Evolutionary conservation across 2,797 vertebrate species (phyloP), one percentile per base, ranked within the genome.

Genomic region (Acipenser transmontanus): DNA sequence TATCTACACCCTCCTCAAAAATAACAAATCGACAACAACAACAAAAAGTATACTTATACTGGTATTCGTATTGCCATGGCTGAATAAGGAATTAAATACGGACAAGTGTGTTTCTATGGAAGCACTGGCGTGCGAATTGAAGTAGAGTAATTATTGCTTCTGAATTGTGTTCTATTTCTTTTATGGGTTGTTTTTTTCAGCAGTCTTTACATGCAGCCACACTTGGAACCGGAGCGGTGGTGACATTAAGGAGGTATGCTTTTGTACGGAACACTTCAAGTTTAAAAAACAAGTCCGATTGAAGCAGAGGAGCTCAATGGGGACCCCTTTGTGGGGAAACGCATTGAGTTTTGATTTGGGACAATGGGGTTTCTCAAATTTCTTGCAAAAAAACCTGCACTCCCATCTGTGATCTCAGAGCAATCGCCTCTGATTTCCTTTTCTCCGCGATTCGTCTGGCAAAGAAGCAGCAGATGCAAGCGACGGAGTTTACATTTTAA

Each of bases 311-410:
- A 81, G 92, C 93, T 94, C 93, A 95, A 93, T 95, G 93, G 86
- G 82, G 82, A 81, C 81, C 74, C 91, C 87, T 92, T 95, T 95
- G 93, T 94, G 80, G 82, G 83, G 80, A 79, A 91, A 92, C 92
- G 92, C 93, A 92, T 91, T 92, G 94, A 95, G 94, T 95, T 96
- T 95, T 94, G 92, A 93, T 95, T 94, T 89, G 82, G 92, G 89
- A 96, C 93, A 95, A 96, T 94, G 84, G 93, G 94, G 94, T 95
- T 96, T 94, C 94, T 95, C 94, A 95, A 93, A 95, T 95, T 94
- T 95, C 94, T 86, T 80, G 89, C 92, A 91, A 93, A 94, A 17
- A 54, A 92, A 94, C 88, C 91, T 92, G 92, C 92, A 92, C 91
- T 93, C 94, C n/a, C 94, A 96, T 96, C 94, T 96, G 94, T 94